Base-by-base conservation (phyloP, 2,888 invertebrate genomes). In the Lasioglossum morio region DNA sequence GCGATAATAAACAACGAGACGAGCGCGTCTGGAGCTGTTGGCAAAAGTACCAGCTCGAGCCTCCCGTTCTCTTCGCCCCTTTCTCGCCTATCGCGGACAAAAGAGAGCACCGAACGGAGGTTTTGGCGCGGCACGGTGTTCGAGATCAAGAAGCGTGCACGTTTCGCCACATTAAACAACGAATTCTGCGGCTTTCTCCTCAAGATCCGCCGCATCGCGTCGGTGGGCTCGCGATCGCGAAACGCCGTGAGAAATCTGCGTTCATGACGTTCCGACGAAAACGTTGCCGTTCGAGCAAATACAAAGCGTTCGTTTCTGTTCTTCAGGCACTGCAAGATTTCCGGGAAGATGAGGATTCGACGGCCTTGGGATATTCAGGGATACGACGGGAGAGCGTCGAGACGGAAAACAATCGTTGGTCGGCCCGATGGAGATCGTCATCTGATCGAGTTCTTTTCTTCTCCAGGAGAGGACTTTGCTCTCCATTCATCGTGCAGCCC, bases 401-500 rank as follows among this genome's bases (percentile, higher is more conserved):
- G 30, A 16, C 30, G 30, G 30, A 63, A 63, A 63, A 63, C 63
- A 30, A 63, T 63, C 30, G 63, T 16, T 16, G 63, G 30, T 16
- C 16, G 63, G 2, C 63, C 16, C 30, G 16, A 8, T 19, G 66
- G 37, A 70, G 37, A 70, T 73, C 73, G 73, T 30, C 37, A 43
- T 69, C 74, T n/a, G 73, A 79, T 75, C n/a, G n/a, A 14, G n/a
- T 60, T 30, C 2, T 74, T 84, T 83, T 72, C 77, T 77, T 79
- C 43, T 23, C 27, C 30, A 23, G 57, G 40, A 30, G 81, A 91
- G 88, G 89, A 84, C 88, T 88, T 88, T 88, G 89, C 87, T 87
- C 89, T 92, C 84, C 92, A 92, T 92, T 92, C 92, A 92, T 88
- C 85, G 90, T 75, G 75, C 72, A 82, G 75, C 77, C 82, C 79